Evolutionary conservation across 2,888 invertebrate species (phyloP).

Genomic region (Cerastoderma edule): DNA sequence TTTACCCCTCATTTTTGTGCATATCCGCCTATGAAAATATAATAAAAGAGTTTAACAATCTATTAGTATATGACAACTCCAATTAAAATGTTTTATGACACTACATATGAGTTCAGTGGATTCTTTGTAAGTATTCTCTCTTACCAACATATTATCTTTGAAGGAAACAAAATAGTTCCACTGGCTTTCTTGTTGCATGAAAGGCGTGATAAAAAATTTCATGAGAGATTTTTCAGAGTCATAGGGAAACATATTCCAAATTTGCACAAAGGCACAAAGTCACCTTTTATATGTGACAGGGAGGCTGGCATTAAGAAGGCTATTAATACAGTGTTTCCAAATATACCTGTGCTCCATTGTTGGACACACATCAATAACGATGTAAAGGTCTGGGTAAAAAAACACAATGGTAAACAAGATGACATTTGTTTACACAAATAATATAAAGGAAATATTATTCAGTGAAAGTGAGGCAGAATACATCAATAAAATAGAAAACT

Average conservation of each 20-base stretch:
- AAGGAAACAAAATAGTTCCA: conserved; percentile 14
- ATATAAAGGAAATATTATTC: no score
- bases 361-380: no score
- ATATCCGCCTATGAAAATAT: conserved; percentile 17
- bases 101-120: conserved; percentile 24
- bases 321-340: not conserved
- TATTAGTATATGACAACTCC: conserved; percentile 1
- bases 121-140: conserved; percentile 15
- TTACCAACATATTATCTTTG: conserved; percentile 29
- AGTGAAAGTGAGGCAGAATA: no score
- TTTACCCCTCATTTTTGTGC: conserved; percentile 24
- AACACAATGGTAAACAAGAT: no score
- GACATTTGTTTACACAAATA: no score
- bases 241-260: conserved; percentile 24
- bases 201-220: conserved; percentile 27
- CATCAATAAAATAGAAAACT: no score
- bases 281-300: conserved; percentile 26
- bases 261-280: conserved; percentile 13
- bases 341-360: no score
- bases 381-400: no score
- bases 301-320: conserved; percentile 33
- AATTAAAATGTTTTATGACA: conserved; percentile 23
- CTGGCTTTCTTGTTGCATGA: conserved; percentile 35
- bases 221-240: conserved; percentile 28
- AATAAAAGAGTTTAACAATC: conserved; percentile 20